Base-by-base conservation (phyloP, 92 coral and sea anemone genomes). In the Epizoanthus ramosus region DNA sequence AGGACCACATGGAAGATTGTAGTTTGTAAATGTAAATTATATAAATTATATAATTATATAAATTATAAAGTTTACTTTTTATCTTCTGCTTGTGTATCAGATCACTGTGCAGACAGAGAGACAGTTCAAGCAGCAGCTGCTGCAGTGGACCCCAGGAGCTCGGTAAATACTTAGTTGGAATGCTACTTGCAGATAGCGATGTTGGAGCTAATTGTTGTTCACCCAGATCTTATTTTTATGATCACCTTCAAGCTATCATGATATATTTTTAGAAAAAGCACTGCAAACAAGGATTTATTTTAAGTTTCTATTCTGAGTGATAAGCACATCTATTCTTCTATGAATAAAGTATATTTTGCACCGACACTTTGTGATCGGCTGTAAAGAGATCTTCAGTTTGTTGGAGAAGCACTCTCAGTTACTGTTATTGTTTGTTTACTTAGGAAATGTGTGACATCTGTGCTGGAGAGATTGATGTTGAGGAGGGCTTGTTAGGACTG, bases 381-480 rank as follows among this genome's bases (percentile, higher is more conserved):
- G 15, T 47, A 47, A 47, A 47, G 54, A 47, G 54, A 47, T 47
- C 15, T 12, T 47, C 15, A 10, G 54, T 8, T 47, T 47, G 54
- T 8, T 47, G 54, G 54, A 47, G 54, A 47, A 47, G 0, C n/a
- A 63, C 13, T 4, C 10, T 9, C 22, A n/a, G 18, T 74, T 71
- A 13, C 53, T 47, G 25, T 47, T 10, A 56, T 1, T 18, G 45
- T 57, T 56, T 50, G 12, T 13, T 9, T 52, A 74, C 13, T 22
- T 72, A 97, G 94, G 87, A 92, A 24, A 88, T 83, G 33, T 97
- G 99, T 47, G 84, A 85, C 25, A 97, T 97, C 58, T 97, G 99
- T 83, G 89, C 88, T 16, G 97, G 89, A 19, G 77, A 60, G 57
- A 85, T 91, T 24, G 84, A 85, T 18, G 75, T 67, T 33, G 98